Base-by-base conservation (phyloP, 2,888 invertebrate species). In the Hypolimnas misippus region DNA sequence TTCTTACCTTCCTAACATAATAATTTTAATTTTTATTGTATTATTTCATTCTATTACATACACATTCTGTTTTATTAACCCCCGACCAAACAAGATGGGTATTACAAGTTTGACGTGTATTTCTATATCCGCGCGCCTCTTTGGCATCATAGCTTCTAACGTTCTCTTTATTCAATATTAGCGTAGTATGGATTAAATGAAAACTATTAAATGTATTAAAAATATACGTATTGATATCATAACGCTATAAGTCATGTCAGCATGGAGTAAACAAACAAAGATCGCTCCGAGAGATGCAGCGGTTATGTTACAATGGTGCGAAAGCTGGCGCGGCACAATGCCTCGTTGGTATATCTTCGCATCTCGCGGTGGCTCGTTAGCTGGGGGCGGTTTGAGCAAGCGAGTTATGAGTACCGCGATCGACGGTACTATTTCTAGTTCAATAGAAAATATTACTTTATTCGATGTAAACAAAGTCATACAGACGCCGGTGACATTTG, bases 261-360 rank as follows among this genome's bases (percentile, higher is more conserved):
- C 75, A 72, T 76, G 74, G 77, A 76, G 89, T 89, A 90, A 91
- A 90, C 90, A 91, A 90, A 91, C 86, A 85, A 77, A 88, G 90
- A 89, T 90, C 77, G 82, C 70, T 75, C 73, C 75, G 75, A 73
- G 76, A 81, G 90, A 90, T 90, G 50, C 84, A 79, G 81, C 87
- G 86, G 85, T 86, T 83, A 73, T 60, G 72, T 78, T 78, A 91
- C 92, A 92, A 92, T 92, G 92, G 92, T 82, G 92, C 88, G 92
- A 92, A 92, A 90, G 88, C 86, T 91, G 84, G 88, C 92, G 83
- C 90, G 87, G 82, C 77, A 91, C 91, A 90, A 91, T 90, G 84
- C 85, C 75, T 86, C 86, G 86, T 86, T 86, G 81, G 70, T 74
- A 75, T 88, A 91, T 90, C 92, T 73, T 84, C 84, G 84, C 86